Conservation (phyloP, 2,113 vertebrate species). For the Petroica traversi region DNA sequence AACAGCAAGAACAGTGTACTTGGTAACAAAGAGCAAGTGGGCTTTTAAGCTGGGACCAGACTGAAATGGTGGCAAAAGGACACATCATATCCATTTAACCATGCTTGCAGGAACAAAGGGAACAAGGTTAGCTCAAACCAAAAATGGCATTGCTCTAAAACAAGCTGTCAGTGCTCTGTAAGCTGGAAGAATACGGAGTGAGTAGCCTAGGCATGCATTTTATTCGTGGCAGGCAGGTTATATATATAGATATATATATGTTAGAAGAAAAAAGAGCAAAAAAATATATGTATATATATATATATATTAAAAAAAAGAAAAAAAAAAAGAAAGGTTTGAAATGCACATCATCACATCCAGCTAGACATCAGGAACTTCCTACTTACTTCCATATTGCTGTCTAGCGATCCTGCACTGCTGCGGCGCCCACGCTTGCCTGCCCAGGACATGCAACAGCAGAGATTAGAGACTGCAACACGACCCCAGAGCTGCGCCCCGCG, state of each 20-base stretch:
- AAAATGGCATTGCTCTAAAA: conserved; percentile 74
- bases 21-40: conserved; percentile 64
- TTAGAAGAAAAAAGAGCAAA: conserved; percentile 76
- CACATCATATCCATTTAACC: conserved; percentile 80
- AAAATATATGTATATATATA: conserved; percentile 65
- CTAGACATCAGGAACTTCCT: conserved; percentile 81
- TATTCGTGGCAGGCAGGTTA: conserved; percentile 80
- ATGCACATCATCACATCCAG: conserved; percentile 86
- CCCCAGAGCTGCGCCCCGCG: conserved; percentile 56
- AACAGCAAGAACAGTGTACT: conserved; percentile 65
- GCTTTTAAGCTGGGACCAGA: conserved; percentile 63
- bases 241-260: conserved; percentile 64
- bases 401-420: conserved; percentile 99
- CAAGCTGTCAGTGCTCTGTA: conserved; percentile 76
- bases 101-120: conserved; percentile 85
- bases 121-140: conserved; percentile 72
- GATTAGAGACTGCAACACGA: conserved; percentile 88
- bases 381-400: conserved; percentile 99
- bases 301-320: no score
- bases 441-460: conserved; percentile 97
- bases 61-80: conserved; percentile 66
- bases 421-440: conserved; percentile 98
- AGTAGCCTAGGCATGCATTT: conserved; percentile 91
- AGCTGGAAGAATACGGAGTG: conserved; percentile 76
- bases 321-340: conserved; percentile 71